Evolutionary conservation across 23 tunicate genomes (phyloP), one percentile per base, ranked within the genome.

Genomic region (Phallusia fumigata): DNA sequence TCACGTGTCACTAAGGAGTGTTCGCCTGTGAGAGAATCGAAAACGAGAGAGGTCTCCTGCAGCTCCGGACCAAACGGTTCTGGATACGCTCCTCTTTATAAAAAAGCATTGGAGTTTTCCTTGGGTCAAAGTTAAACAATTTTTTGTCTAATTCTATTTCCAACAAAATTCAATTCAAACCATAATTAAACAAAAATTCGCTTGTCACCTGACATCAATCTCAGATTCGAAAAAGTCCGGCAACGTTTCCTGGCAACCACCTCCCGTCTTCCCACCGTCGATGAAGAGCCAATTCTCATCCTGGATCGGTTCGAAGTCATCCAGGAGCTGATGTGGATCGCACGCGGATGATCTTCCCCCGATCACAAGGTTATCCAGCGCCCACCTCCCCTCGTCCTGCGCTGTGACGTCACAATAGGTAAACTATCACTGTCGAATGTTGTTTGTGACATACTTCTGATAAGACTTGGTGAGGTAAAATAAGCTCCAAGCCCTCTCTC

Each of bases 311-410:
- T 64, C 31, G 76, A 88, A 84, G 36, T 80, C 69, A 65, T 87
- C 92, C 34, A 40, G 22, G 49, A 92, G 21, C 3, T 47, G 28
- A 50, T 79, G 53, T 16, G 64, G 36, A 19, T 85, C 80, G 52
- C 98, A 93, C 30, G 52, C 76, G 32, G 81, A 33, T 19, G 53
- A 24, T 10, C 64, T 73, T 19, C 98, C 98, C 32, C 98, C 98
- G 33, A 94, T 89, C 49, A 76, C 31, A 28, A 94, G 40, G 45
- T 94, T 73, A 36, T 94, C 98, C 22, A 94, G 32, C 31, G 93
- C 75, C 98, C 98, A 94, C 24, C 52, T 79, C 33, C 34, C 77
- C 47, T 80, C 80, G 73, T 83, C 53, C 33, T 78, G 85, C 13
- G 52, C 91, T 86, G 72, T 50, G n/a, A 31, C 33, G 13, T n/a